Evolutionary conservation across 2,888 invertebrate species (phyloP), one percentile per base, ranked within the genome.

Genomic region (Cataglyphis albicans): DNA sequence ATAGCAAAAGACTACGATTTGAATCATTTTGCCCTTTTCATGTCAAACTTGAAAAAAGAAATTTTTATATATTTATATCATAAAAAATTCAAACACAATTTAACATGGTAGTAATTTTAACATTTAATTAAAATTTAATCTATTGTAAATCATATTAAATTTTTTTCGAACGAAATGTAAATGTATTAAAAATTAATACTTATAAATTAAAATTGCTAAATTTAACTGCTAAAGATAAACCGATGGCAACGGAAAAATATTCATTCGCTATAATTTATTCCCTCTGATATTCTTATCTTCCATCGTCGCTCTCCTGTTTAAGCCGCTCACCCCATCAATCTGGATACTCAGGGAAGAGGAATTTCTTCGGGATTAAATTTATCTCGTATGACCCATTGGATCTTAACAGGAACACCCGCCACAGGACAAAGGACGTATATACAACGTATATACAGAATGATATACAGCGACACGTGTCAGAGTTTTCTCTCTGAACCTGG

Each of bases 401-500:
- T 65, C 44, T 74, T 70, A 52, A 68, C 41, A 38, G 67, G 65
- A 70, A 65, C 32, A 59, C 32, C 63, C 48, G 87, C 81, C 63
- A 63, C 15, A 63, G 75, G 59, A 86, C 82, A 85, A 88, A 85
- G 83, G 59, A 65, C 15, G 9, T 29, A 29, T 29, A 29, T 25
- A 25, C 25, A 25, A 25, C 25, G 1, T 25, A 25, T 1, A 25
- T 2, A 29, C 29, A 52, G 74, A 76, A 84, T 78, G 82, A 80
- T 86, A 82, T 72, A 76, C 64, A 67, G 67, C 48, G 84, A 82
- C 89, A 89, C 86, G 87, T 89, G 86, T 84, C 75, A 32, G 68
- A 86, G 73, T 85, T 87, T 89, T 83, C 81, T 83, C 81, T 83
- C 82, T 7, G 81, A 86, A 86, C 84, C 80, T 82, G 78, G 87